Evolutionary conservation across 2,888 invertebrate genomes (phyloP).

Genomic region (Catocala nupta): DNA sequence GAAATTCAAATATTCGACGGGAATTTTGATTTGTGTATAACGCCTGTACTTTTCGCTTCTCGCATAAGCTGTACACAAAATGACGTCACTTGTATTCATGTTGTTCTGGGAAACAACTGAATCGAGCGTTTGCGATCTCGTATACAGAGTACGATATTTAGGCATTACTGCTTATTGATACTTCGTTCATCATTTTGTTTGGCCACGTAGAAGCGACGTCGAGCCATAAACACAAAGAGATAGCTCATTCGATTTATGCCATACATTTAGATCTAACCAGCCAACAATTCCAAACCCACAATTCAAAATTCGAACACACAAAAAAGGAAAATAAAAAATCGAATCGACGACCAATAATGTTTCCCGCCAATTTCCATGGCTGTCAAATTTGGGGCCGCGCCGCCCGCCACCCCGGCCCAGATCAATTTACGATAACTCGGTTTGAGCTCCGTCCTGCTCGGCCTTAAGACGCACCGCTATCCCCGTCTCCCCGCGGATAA

Average conservation of each 20-base stretch:
- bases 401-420: conserved; percentile 73
- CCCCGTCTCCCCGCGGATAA: conserved; percentile 81
- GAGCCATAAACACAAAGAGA: neutral
- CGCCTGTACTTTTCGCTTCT: conserved; percentile 11
- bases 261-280: conserved; percentile 12
- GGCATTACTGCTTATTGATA: no score
- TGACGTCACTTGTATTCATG: neutral
- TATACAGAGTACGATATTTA: no score
- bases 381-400: conserved; percentile 85
- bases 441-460: conserved; percentile 84
- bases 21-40: conserved; percentile 39
- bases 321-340: conserved; percentile 56
- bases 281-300: conserved; percentile 38
- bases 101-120: no score
- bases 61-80: neutral
- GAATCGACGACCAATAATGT: conserved; percentile 79
- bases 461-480: conserved; percentile 81
- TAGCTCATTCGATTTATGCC: neutral
- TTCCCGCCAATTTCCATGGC: conserved; percentile 87
- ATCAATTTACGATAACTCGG: conserved; percentile 87
- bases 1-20: conserved; percentile 50
- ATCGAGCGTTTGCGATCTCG: no score
- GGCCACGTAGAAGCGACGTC: no score
- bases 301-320: conserved; percentile 59
- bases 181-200: no score